Base-by-base conservation (phyloP, 2,888 invertebrate species). In the Lithophane semibrunnea region DNA sequence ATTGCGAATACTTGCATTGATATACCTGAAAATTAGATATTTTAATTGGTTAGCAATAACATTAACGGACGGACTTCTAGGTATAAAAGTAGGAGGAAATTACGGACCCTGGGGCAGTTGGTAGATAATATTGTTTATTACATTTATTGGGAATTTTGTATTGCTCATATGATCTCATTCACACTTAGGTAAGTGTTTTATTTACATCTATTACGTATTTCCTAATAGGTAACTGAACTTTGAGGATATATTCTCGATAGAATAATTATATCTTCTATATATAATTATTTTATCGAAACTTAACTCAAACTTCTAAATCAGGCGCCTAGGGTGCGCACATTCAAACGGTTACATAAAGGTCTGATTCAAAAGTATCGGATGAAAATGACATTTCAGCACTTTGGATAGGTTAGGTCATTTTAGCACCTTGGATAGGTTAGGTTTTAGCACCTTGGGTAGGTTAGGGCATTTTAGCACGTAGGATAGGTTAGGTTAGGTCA, bases 1-100 rank as follows among this genome's bases (percentile, higher is more conserved):
- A 99, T 99, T 63, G 98, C 99, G 94, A 98, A 98, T 85, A 99
- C 98, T 96, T 98, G 98, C 98, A 98, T 98, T 70, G 98, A 98
- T 92, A 98, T 97, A 85, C 98, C 98, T 98, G 95, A 9, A 93
- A 42, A 4, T 5, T 12, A 44, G 8, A 69, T 44, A 7, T 10
- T 54, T 47, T 21, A n/a, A 37, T 64, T 16, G 5, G n/a, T 80
- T 64, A 63, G 9, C 44, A 44, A 44, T 18, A 52, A 52, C n/a
- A 54, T 21, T 21, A 21, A 21, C 21, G 10, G 52, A 69, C 24
- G 21, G 29, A n/a, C 0, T n/a, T 9, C 1, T 24, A 54, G 10
- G 44, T 47, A n/a, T n/a, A 16, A 37, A 75, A 63, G 0, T 18
- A 66, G 49, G 18, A 29, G 24, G 29, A 60, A 58, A 64, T 4